Evolutionary conservation across 2,888 invertebrate species (phyloP), one percentile per base, ranked within the genome.

Genomic region (Bugulina stolonifera): DNA sequence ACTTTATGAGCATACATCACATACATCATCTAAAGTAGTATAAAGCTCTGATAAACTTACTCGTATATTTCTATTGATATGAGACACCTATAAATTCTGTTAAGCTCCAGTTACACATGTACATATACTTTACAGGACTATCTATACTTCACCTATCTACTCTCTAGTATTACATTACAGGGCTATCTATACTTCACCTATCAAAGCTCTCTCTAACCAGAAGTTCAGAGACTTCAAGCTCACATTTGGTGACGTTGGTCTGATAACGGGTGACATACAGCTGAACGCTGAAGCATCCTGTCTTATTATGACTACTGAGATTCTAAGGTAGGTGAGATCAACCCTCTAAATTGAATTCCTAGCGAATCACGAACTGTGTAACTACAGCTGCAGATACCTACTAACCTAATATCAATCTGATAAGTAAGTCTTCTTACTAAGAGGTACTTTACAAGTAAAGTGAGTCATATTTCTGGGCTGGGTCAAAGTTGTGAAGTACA

Each of bases 261-360:
- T 84, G 43, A 78, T 84, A 14, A 84, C 84, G 1, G 84, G 84
- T 18, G 98, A 99, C 85, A 89, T 97, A 57, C 97, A 98, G 85
- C 92, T 99, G 72, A 93, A 97, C 82, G 90, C 92, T 18, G 92
- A 91, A 0, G 96, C 96, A 0, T 89, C 93, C 0, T 99, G 98
- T 82, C 89, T 99, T 0, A 96, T 99, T 72, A 99, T 99, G 98
- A 99, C 99, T 0, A 99, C 99, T 0, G 99, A 99, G 87, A 99
- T 99, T 80, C 86, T 99, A 34, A 89, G 94, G 75, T 84, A 73
- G 54, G 52, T 23, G 14, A 34, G 10, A 10, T 52, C 14, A 14
- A 14, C 52, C 52, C 14, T n/a, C n/a, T n/a, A n/a, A n/a, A n/a
- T n/a, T n/a, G n/a, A n/a, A n/a, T n/a, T n/a, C n/a, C n/a, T n/a